Evolutionary conservation across 2,113 vertebrate species (phyloP).

Genomic region (Toxostoma redivivum): DNA sequence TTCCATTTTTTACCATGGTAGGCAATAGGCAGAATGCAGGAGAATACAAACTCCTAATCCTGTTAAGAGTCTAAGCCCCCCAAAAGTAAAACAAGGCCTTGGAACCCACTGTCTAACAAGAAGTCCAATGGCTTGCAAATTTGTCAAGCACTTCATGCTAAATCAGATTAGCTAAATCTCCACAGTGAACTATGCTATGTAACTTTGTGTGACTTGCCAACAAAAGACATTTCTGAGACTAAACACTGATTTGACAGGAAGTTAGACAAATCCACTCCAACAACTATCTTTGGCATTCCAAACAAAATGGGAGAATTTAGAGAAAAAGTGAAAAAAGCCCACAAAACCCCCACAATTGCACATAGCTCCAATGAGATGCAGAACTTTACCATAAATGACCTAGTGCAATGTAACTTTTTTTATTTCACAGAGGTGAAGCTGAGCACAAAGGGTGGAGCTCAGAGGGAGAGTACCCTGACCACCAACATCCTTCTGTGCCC

Average conservation of each 20-base stretch:
- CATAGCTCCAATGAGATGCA: background rate
- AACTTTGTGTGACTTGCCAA: background rate
- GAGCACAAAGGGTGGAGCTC: background rate
- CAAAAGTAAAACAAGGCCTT: background rate
- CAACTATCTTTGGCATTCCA: background rate
- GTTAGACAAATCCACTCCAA: conserved; percentile 18
- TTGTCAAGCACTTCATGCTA: background rate
- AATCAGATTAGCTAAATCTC: conserved; percentile 1
- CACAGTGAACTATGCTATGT: background rate
- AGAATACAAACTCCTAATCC: background rate
- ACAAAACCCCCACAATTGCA: background rate
- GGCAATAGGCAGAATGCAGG: background rate
- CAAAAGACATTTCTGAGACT: conserved; percentile 15
- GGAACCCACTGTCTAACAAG: background rate
- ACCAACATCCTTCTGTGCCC: accelerated
- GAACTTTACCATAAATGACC: background rate
- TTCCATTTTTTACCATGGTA: background rate
- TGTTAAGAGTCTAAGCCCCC: background rate
- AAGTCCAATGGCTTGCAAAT: background rate
- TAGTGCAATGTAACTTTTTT: background rate
- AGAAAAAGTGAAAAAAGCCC: background rate
- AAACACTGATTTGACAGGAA: conserved; percentile 48
- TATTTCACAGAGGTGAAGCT: background rate
- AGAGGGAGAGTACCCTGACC: background rate
- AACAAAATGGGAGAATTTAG: background rate